Conservation (phyloP, 2,113 vertebrate species). For the Orthonyx spaldingii region DNA sequence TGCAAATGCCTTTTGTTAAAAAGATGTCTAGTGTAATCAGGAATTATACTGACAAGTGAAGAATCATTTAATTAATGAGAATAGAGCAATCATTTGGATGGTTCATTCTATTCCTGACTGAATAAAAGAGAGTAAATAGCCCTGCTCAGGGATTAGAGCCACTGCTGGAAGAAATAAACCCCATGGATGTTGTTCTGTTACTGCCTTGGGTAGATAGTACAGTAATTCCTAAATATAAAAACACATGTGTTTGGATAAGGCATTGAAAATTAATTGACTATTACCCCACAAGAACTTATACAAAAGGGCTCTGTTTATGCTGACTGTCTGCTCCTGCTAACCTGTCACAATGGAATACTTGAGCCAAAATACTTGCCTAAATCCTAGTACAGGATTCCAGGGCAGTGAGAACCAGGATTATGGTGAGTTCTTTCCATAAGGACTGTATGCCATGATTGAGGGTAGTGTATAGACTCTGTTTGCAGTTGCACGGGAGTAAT, state of each 20-base stretch:
- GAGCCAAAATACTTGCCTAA: not conserved
- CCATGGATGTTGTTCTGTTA: not conserved
- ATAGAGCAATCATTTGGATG: constrained; percentile 18
- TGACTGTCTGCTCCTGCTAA: not conserved
- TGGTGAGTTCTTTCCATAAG: not conserved
- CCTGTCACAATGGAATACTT: not conserved
- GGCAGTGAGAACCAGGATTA: not conserved
- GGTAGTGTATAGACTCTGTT: not conserved
- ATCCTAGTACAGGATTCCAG: not conserved
- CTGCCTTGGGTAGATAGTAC: not conserved
- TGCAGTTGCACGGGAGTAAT: not conserved
- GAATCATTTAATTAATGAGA: constrained; percentile 61
- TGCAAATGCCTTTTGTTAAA: constrained; percentile 37
- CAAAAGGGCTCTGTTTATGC: not conserved
- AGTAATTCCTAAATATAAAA: not conserved
- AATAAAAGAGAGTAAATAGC: constrained; percentile 21
- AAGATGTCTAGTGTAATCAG: constrained; percentile 46
- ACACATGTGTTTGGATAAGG: not conserved
- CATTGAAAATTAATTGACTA: not conserved
- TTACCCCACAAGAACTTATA: not conserved
- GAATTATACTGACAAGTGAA: constrained; percentile 59
- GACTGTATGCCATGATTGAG: accelerated
- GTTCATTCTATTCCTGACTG: not conserved
- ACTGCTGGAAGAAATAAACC: not conserved
- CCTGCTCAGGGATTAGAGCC: not conserved